These are phyloP conservation scores for Capromys pilorides DNA, from an alignment of 2,797 vertebrate species.

Conservation along the genomic window DNA sequence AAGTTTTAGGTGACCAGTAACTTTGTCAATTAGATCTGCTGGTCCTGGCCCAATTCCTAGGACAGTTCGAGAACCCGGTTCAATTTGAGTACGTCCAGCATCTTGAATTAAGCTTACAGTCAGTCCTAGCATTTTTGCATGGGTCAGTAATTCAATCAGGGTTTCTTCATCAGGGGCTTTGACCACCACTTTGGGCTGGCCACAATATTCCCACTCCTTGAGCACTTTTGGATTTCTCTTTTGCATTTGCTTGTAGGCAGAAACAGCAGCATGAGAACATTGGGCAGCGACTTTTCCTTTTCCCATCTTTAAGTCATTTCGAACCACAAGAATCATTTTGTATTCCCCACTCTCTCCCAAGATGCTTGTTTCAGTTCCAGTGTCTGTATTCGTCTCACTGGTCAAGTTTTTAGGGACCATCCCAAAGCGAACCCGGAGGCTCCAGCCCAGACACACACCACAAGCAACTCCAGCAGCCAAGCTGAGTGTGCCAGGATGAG, in stretches of 20 bases:
- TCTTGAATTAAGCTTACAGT: constrained; percentile 96
- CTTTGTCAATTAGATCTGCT: constrained; percentile 91
- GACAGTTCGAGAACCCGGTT: constrained; percentile 95
- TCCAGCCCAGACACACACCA: constrained; percentile 93
- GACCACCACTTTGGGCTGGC: constrained; percentile 97
- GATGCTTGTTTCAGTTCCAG: constrained; percentile 82
- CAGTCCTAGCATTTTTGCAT: constrained; percentile 91
- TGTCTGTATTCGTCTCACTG: fast-evolving
- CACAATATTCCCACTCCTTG: constrained; percentile 96
- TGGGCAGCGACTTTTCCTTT: constrained; percentile 97
- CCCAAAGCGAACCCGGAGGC: constrained; percentile 85
- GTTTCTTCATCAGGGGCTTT: constrained; percentile 93
- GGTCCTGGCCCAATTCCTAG: constrained; percentile 95
- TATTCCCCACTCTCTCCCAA: constrained; percentile 95
- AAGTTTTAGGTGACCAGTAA: constrained; percentile 95
- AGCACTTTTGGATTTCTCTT: constrained; percentile 92
- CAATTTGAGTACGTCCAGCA: constrained; percentile 97
- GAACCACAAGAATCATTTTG: constrained; percentile 96
- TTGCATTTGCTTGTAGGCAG: constrained; percentile 94
- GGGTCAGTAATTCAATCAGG: constrained; percentile 89
- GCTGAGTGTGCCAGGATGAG: constrained; percentile 84
- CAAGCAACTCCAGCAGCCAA: constrained; percentile 90
- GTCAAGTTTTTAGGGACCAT: constrained; percentile 41
- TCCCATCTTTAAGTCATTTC: constrained; percentile 97
- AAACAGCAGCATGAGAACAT: constrained; percentile 96